Evolutionary conservation across 2,888 invertebrate genomes (phyloP), one percentile per base, ranked within the genome.

Genomic region (Eugnorisma glareosa): DNA sequence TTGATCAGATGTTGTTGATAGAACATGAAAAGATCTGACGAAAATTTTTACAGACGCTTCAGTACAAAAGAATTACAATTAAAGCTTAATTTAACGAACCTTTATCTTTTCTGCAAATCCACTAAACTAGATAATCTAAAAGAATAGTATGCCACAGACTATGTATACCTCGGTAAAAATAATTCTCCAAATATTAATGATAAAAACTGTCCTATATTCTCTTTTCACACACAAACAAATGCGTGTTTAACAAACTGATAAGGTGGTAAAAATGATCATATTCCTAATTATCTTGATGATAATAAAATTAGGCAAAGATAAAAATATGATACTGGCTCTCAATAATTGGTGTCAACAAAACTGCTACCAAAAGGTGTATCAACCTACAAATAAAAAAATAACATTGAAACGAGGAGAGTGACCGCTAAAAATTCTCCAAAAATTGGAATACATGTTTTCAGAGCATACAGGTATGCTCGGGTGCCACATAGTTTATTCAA

Each of bases 181-280:
- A 76, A 82, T 73, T 79, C 31, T 43, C 15, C 21, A 75, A 31
- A 37, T 28, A 68, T 51, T 28, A 35, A 48, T 67, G 69, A 83
- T 79, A 79, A 86, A 66, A 67, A 59, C 15, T 70, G 74, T 64
- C 72, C 79, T 31, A 70, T 51, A 63, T 79, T 57, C 54, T 68
- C 31, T 68, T 66, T 63, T 28, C 37, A 72, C 68, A 24, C 71
- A 37, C 67, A 86, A 74, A 74, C 48, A 86, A 72, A 71, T 48
- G 28, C 54, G n/a, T 66, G 35, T 45, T 70, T 37, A 45, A 59
- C 31, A 48, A 40, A 57, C 54, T 75, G 87, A 86, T 86, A 87
- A 85, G 35, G 48, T 66, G 35, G 2, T 73, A 51, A 87, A 83
- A 82, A 79, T 69, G 77, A 85, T 79, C 1, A 63, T 48, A 83